Conservation (phyloP, 2,797 vertebrate genomes). For the Enoplosus armatus region DNA sequence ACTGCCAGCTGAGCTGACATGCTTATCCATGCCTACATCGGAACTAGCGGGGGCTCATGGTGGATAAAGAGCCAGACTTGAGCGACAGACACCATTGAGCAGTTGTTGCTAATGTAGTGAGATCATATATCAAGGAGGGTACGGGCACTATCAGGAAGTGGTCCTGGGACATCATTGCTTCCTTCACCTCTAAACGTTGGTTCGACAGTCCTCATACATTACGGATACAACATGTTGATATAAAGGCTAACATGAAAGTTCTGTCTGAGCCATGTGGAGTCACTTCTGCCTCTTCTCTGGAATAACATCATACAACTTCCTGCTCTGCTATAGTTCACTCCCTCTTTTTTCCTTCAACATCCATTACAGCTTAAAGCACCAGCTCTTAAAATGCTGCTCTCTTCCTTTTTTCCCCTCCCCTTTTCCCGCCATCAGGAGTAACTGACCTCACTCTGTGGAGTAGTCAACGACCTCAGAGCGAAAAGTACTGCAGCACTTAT, state of each 20-base stretch:
- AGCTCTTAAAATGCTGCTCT: slow-evolving; percentile 43
- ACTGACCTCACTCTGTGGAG: slow-evolving; percentile 64
- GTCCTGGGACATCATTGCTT: slow-evolving; percentile 12
- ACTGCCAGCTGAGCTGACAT: slow-evolving; percentile 80
- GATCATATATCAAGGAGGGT: slow-evolving; percentile 51
- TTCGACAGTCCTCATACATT: background rate
- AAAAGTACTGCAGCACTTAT: slow-evolving; percentile 55
- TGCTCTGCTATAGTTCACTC: slow-evolving; percentile 7
- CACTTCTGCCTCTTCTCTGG: slow-evolving; percentile 18
- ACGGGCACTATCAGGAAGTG: slow-evolving; percentile 26
- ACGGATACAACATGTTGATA: slow-evolving; percentile 1
- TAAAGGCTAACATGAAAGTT: slow-evolving; percentile 7
- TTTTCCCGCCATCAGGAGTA: slow-evolving; percentile 46
- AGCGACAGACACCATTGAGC: slow-evolving; percentile 39
- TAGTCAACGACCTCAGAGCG: slow-evolving; percentile 63
- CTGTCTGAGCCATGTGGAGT: slow-evolving; percentile 23
- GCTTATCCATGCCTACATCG: slow-evolving; percentile 69
- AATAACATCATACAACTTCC: slow-evolving; percentile 30
- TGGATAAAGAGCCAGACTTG: slow-evolving; percentile 55
- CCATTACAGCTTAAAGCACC: slow-evolving; percentile 48
- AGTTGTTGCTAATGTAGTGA: slow-evolving; percentile 24
- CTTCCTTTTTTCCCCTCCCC: background rate
- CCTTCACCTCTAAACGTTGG: slow-evolving; percentile 11
- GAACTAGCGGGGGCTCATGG: slow-evolving; percentile 49
- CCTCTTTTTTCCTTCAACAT: slow-evolving; percentile 24